A percentile compares a stretch with the other conserved stretches of the same genome.
Evolutionary conservation across 2,797 vertebrate genomes (phyloP).

Genomic region (Carcharodon carcharias): DNA sequence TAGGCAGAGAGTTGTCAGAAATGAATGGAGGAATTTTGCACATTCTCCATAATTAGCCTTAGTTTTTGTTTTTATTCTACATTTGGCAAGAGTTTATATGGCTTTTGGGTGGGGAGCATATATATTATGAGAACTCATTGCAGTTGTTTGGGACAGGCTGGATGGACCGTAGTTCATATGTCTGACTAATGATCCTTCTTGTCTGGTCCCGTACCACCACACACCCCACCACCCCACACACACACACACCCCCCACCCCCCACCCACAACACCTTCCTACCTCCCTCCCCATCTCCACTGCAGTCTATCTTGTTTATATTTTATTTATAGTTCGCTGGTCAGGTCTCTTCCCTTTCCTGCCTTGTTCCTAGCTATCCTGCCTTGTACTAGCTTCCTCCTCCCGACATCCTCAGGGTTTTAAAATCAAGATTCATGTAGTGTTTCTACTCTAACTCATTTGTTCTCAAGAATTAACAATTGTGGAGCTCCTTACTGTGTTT

Average conservation of each 20-base stretch:
- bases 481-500: not conserved
- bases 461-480: not conserved
- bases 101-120: not conserved
- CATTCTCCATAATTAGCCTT: not conserved
- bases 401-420: not conserved
- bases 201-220: not conserved
- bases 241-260: no score
- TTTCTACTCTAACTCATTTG: not conserved
- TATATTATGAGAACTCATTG: not conserved
- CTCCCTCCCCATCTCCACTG: not conserved
- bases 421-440: not conserved
- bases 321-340: not conserved
- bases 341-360: not conserved
- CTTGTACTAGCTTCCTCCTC: not conserved
- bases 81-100: no score
- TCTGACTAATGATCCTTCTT: not conserved
- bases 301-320: not conserved
- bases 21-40: not conserved
- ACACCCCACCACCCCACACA: no score
- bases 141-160: not conserved
- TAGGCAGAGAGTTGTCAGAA: no score
- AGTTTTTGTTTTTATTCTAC: no score
- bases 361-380: not conserved
- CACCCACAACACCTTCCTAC: not conserved
- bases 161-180: not conserved